phyloP scores from a whole-genome alignment of 2,113 vertebrate species.

The Bufo bufo region DNA sequence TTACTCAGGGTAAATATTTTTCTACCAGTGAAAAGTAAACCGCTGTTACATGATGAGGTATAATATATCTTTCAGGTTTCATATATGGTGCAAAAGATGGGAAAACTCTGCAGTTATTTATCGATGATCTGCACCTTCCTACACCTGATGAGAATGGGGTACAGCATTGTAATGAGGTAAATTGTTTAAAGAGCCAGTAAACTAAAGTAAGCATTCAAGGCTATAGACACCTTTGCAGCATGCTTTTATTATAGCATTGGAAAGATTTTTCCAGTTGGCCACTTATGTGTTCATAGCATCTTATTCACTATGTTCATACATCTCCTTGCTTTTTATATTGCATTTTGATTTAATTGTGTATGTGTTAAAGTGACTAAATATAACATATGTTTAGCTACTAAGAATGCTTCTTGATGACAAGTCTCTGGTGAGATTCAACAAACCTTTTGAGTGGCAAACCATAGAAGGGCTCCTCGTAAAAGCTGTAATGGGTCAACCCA shows the following conservation, averaged over 20 bases:
- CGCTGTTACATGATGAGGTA: not conserved
- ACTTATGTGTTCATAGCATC: no score
- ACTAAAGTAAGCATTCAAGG: not conserved
- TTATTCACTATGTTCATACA: no score
- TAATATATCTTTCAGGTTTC: slow-evolving; percentile 40
- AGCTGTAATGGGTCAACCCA: slow-evolving; percentile 45
- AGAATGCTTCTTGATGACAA: slow-evolving; percentile 56
- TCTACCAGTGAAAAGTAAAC: not conserved
- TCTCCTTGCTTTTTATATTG: not conserved
- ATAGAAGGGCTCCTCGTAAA: slow-evolving; percentile 48
- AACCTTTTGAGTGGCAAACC: slow-evolving; percentile 53
- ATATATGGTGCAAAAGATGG: slow-evolving; percentile 59
- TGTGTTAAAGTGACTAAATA: not conserved
- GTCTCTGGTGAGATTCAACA: slow-evolving; percentile 42
- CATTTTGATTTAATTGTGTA: not conserved
- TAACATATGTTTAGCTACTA: slow-evolving; percentile 25
- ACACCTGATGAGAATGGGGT: slow-evolving; percentile 40
- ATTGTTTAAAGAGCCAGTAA: not conserved
- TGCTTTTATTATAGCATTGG: no score
- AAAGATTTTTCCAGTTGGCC: no score
- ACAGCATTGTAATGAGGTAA: slow-evolving; percentile 56
- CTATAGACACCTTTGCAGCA: no score
- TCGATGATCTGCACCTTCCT: slow-evolving; percentile 56
- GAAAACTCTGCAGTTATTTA: slow-evolving; percentile 54
- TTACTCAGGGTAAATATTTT: not conserved